These are phyloP conservation scores for Pyrocephalus nanus DNA, from an alignment of 2,797 vertebrate genomes.

Conservation along the genomic window DNA sequence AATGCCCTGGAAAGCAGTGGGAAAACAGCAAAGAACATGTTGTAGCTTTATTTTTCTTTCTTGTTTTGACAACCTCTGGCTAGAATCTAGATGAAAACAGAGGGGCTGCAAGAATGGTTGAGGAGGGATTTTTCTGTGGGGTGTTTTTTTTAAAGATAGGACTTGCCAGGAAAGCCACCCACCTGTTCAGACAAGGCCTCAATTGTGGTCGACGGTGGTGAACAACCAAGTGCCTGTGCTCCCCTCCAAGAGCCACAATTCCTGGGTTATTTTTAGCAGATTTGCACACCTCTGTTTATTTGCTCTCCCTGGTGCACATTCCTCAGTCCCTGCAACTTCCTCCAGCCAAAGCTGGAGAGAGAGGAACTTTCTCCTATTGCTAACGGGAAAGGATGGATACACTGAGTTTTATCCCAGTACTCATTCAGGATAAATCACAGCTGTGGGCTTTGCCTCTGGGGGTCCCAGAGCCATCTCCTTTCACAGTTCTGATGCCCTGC, in stretches of 20 bases:
- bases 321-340: slow-evolving; percentile 29
- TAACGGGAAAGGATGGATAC: not conserved
- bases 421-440: not conserved
- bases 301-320: slow-evolving; percentile 48
- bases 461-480: not conserved
- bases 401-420: not conserved
- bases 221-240: slow-evolving; percentile 42
- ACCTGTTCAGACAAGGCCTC: slow-evolving; percentile 66
- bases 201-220: not conserved
- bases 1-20: not conserved
- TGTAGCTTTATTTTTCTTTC: slow-evolving; percentile 47
- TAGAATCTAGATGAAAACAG: slow-evolving; percentile 53
- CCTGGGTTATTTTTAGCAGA: slow-evolving; percentile 61
- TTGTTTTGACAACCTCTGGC: slow-evolving; percentile 62
- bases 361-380: not conserved
- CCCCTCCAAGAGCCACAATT: not conserved
- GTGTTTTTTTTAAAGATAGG: not conserved
- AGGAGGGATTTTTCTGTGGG: slow-evolving; percentile 22
- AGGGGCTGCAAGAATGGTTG: slow-evolving; percentile 22
- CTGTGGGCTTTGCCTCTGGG: not conserved
- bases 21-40: not conserved
- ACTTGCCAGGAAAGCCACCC: slow-evolving; percentile 62
- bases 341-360: not conserved
- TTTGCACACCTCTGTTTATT: slow-evolving; percentile 69
- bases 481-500: not conserved